Base-by-base conservation (phyloP, 1,140 invertebrate genomes). In the Aphelenchoides fujianensis region DNA sequence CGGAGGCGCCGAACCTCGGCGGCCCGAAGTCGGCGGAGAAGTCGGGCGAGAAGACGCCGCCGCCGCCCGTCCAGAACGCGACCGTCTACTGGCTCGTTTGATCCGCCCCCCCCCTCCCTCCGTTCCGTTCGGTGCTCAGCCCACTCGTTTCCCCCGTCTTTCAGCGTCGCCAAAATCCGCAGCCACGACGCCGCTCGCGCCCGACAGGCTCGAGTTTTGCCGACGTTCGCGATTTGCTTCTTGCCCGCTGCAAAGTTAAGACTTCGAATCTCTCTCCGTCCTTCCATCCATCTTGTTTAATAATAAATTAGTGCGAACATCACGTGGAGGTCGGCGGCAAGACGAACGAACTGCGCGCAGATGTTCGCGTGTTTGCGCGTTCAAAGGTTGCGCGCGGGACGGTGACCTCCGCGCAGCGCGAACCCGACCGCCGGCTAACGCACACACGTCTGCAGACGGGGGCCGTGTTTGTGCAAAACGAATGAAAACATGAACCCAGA, bases 161-260 rank as follows among this genome's bases (percentile, higher is more conserved):
- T n/a, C n/a, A n/a, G n/a, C n/a, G n/a, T n/a, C n/a, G n/a, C n/a
- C n/a, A n/a, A n/a, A n/a, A n/a, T n/a, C n/a, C n/a, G n/a, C n/a
- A n/a, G n/a, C n/a, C n/a, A n/a, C n/a, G n/a, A n/a, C n/a, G n/a
- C n/a, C n/a, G n/a, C n/a, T n/a, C n/a, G n/a, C n/a, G n/a, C n/a
- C n/a, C n/a, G n/a, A n/a, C n/a, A n/a, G 12, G 23, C 41, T 48
- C 23, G 23, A 16, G 41, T 48, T 48, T 48, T 48, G 41, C 23
- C 23, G 12, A 23, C 23, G 12, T 48, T 48, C 23, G 12, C 12
- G 23, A 48, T 16, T 48, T 48, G 41, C 41, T 48, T 48, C 41
- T 48, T 48, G 41, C 41, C 41, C 41, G 41, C 23, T 48, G 41
- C 41, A 48, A 48, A 48, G 41, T 48, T 48, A 48, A 48, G 41